Evolutionary conservation across 2,797 vertebrate genomes (phyloP).

Genomic region (Xiphophorus birchmanni): DNA sequence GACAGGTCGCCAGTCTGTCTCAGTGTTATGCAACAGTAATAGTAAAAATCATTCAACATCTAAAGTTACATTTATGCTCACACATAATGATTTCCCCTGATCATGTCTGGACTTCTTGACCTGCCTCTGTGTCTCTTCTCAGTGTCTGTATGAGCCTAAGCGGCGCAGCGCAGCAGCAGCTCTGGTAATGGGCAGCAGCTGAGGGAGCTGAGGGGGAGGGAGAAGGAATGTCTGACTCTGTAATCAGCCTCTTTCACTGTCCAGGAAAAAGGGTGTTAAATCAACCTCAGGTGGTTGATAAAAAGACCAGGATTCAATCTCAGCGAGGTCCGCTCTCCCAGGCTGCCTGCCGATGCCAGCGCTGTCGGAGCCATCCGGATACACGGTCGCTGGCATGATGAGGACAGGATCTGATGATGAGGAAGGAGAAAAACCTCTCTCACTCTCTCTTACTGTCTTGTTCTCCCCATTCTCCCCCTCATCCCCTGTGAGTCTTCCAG

Average conservation of each 20-base stretch:
- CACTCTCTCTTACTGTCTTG: conserved; percentile 32
- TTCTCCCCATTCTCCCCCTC: conserved; percentile 21
- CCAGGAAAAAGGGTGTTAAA: conserved; percentile 72
- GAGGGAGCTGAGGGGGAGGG: conserved; percentile 36
- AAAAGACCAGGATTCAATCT: conserved; percentile 73
- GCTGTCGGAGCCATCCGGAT: conserved; percentile 36
- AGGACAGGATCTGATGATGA: conserved; percentile 68
- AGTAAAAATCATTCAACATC: neutral
- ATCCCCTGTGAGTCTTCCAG: conserved; percentile 43
- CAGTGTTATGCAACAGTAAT: neutral
- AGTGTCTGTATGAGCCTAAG: conserved; percentile 56
- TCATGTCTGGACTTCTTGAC: conserved; percentile 47
- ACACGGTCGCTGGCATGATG: conserved; percentile 37
- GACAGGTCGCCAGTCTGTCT: too few species aligned
- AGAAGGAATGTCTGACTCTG: conserved; percentile 53
- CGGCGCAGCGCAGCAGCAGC: conserved; percentile 51
- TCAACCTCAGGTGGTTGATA: conserved; percentile 80
- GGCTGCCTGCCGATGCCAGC: conserved; percentile 39
- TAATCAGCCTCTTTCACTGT: conserved; percentile 69
- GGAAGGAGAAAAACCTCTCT: conserved; percentile 51
- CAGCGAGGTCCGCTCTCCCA: conserved; percentile 47
- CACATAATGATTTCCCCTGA: conserved; percentile 38
- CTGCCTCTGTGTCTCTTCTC: conserved; percentile 31
- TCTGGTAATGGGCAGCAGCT: conserved; percentile 69
- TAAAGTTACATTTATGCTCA: conserved; percentile 1